phyloP scores from a whole-genome alignment of 2,113 vertebrate species.

The Hemicordylus capensis region DNA sequence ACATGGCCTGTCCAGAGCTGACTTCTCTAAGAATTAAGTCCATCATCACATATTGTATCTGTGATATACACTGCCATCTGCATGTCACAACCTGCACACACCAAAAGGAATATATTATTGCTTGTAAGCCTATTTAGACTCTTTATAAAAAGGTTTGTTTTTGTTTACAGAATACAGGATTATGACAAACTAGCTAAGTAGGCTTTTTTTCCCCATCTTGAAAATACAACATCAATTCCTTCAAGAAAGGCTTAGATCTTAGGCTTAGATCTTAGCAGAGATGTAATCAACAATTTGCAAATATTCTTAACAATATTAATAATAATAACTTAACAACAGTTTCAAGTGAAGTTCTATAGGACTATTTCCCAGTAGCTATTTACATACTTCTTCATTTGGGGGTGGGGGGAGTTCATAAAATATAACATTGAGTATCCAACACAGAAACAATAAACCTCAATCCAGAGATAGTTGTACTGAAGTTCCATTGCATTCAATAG shows the following conservation, averaged over 20 bases:
- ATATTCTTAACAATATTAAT: slow-evolving; percentile 46
- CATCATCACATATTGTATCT: slow-evolving; percentile 62
- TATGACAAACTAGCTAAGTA: slow-evolving; percentile 73
- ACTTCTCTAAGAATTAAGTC: slow-evolving; percentile 59
- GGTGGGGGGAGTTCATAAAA: slow-evolving; percentile 49
- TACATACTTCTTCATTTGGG: slow-evolving; percentile 61
- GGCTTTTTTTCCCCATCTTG: slow-evolving; percentile 47
- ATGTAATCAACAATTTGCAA: slow-evolving; percentile 62
- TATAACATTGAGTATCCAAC: slow-evolving; percentile 44
- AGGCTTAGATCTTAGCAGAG: slow-evolving; percentile 53
- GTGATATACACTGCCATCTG: slow-evolving; percentile 67
- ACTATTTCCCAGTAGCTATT: slow-evolving; percentile 67
- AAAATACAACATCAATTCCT: slow-evolving; percentile 73
- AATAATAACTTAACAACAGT: slow-evolving; percentile 58
- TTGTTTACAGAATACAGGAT: slow-evolving; percentile 74
- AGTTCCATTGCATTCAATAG: neutral
- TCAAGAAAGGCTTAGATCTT: slow-evolving; percentile 63
- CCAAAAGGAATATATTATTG: slow-evolving; percentile 73
- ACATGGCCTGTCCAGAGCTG: slow-evolving; percentile 56
- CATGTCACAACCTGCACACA: slow-evolving; percentile 70
- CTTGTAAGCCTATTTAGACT: slow-evolving; percentile 75
- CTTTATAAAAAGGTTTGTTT: slow-evolving; percentile 63
- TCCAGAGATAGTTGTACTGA: neutral
- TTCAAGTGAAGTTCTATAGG: slow-evolving; percentile 63
- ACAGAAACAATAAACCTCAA: slow-evolving; percentile 30